These are phyloP conservation scores for Eudemis profundana DNA, from an alignment of 2,888 invertebrate genomes.

Conservation along the genomic window DNA sequence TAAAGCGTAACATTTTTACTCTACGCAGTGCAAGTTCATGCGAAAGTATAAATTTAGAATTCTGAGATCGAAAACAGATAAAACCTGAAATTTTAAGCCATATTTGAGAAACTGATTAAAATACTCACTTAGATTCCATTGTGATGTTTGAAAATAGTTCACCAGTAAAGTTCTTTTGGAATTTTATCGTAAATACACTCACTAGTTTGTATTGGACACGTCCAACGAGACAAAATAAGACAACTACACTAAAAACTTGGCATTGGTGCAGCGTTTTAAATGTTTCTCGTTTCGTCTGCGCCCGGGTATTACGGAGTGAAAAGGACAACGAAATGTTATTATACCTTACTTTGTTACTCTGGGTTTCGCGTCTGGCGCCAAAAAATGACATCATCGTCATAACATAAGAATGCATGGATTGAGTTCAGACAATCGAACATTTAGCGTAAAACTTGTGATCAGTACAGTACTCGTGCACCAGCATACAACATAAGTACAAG, in stretches of 20 bases:
- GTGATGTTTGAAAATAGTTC: background rate
- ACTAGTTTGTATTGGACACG: background rate
- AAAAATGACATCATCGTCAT: background rate
- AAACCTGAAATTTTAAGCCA: background rate
- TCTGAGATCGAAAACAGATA: background rate
- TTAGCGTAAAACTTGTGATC: no score
- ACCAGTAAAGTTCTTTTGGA: background rate
- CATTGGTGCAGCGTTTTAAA: background rate
- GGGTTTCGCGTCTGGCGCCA: background rate
- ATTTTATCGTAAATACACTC: background rate
- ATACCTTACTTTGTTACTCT: background rate
- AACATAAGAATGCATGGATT: background rate
- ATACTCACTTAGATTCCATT: conserved; percentile 13
- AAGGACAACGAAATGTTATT: background rate
- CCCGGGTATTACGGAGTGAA: background rate
- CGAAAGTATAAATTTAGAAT: background rate
- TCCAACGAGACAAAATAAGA: background rate
- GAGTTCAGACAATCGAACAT: background rate
- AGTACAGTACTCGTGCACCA: no score
- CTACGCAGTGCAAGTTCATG: no score
- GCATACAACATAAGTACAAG: no score
- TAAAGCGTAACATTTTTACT: background rate
- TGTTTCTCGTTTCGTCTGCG: background rate
- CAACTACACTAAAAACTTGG: background rate
- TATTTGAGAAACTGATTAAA: background rate